Conservation (phyloP, 2,113 vertebrate species). For the Prolemur simus region DNA sequence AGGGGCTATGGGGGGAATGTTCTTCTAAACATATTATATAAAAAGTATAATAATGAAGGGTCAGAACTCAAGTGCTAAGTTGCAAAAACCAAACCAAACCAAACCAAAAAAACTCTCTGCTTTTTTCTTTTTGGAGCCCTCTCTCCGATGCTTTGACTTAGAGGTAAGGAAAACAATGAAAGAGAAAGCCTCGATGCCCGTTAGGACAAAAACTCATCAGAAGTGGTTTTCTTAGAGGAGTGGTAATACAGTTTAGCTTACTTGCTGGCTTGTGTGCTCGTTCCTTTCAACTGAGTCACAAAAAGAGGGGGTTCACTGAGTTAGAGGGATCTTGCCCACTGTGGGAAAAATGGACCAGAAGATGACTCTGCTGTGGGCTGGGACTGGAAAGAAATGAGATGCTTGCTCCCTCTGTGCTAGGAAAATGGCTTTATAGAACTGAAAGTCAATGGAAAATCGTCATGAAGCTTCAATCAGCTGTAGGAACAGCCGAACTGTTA, state of each 20-base stretch:
- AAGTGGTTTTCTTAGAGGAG: background rate
- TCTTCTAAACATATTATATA: constrained; percentile 25
- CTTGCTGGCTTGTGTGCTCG: background rate
- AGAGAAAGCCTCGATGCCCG: background rate
- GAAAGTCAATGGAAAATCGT: background rate
- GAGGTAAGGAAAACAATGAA: background rate
- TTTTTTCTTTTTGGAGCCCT: background rate
- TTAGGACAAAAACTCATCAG: background rate
- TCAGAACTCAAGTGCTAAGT: background rate
- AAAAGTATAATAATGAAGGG: background rate
- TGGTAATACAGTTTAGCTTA: background rate
- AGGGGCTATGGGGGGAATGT: background rate
- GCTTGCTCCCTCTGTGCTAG: background rate
- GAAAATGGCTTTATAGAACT: background rate
- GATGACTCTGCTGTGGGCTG: background rate
- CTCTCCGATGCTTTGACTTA: background rate
- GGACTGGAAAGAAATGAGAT: background rate
- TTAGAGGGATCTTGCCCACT: background rate
- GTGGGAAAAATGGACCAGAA: background rate
- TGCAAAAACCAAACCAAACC: background rate
- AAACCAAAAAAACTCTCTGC: background rate
- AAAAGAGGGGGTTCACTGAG: background rate
- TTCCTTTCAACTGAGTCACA: constrained; percentile 19
- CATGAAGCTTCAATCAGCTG: background rate
- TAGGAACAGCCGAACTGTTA: background rate